Evolutionary conservation across 2,113 vertebrate species (phyloP), one percentile per base, ranked within the genome.

Genomic region (Aegypius monachus): DNA sequence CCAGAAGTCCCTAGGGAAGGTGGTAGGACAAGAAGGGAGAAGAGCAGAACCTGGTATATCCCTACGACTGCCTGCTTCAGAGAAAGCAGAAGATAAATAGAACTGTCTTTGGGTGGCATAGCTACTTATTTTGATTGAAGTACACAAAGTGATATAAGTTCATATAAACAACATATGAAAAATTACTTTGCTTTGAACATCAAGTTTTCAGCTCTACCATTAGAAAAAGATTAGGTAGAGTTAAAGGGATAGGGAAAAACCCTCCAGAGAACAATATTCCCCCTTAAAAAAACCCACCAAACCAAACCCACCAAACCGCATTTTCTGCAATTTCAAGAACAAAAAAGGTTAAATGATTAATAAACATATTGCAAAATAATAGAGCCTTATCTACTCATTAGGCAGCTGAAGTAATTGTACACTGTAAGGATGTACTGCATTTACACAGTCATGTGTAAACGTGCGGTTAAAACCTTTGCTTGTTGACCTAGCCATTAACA

Each of bases 251-350:
- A 31, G 11, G 34, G 4, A 27, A 83, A 78, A 52, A 31, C 6
- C 9, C 29, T 65, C 16, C 22, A 81, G 13, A 73, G 25, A 65
- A 34, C 10, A 59, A 14, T 31, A 56, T 6, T 27, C 12, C 4
- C 7, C 19, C 25, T 4, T 32, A 18, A n/a, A 61, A 62, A 19
- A 82, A 61, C 7, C 36, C 10, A 16, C 5, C 9, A 53, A 29
- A 52, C 25, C 26, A 0, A 3, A 59, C 65, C 53, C 53, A 18
- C 9, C 12, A 50, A 43, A 8, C 2, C 8, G 0, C 12, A 55
- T 63, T 75, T 79, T 25, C 70, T 68, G 19, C 15, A 26, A n/a
- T 52, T 86, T 61, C 43, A 77, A 83, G n/a, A 72, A 43, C 7
- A 74, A 10, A 67, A 75, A 79, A 23, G 2, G 26, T 77, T 85